Evolutionary conservation across 2,113 vertebrate species (phyloP).

Genomic region (Zosterops pallidus): DNA sequence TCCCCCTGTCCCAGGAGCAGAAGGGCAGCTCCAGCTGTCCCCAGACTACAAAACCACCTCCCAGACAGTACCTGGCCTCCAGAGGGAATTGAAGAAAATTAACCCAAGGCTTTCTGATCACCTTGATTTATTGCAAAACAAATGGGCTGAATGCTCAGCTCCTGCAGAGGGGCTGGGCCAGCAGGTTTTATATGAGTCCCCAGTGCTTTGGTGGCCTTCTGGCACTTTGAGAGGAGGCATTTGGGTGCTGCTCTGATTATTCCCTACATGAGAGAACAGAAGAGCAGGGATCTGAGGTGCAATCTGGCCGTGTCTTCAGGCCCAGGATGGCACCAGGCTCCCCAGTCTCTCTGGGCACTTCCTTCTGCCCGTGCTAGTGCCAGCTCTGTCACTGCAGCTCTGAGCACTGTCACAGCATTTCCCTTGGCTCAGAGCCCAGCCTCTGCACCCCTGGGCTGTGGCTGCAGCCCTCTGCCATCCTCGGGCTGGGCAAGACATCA

Average conservation of each 20-base stretch:
- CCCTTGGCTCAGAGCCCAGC: neutral
- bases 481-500: neutral
- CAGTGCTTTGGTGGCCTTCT: neutral
- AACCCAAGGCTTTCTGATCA: neutral
- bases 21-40: neutral
- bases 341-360: neutral
- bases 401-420: neutral
- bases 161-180: neutral
- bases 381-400: neutral
- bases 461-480: neutral
- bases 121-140: neutral
- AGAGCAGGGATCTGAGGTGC: neutral
- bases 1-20: rapidly evolving
- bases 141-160: neutral
- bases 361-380: neutral
- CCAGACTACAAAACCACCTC: rapidly evolving
- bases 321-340: neutral
- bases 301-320: neutral
- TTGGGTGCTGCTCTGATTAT: neutral
- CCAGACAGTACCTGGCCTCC: neutral
- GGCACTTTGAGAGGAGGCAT: rapidly evolving
- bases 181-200: neutral
- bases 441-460: neutral
- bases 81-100: neutral
- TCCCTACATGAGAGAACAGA: neutral